A percentile compares a stretch with the other conserved stretches of the same genome.
These are phyloP conservation scores for Cygnus olor DNA, from an alignment of 2,797 vertebrate genomes.

Conservation along the genomic window DNA sequence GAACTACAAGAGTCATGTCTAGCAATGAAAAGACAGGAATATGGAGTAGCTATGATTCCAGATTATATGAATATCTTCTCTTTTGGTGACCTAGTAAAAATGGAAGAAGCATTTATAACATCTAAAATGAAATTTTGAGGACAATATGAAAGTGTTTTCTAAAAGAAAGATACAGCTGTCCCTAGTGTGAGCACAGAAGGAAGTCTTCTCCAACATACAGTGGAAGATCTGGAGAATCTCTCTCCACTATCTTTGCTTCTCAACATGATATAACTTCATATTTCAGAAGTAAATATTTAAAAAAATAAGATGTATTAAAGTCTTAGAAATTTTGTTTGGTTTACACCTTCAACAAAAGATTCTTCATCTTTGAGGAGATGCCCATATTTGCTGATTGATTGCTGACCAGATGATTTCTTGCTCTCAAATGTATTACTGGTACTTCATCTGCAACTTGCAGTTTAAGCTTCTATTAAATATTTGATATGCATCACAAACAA, in stretches of 20 bases:
- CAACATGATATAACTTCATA: not conserved
- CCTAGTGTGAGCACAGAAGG: not conserved
- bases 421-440: not conserved
- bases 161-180: not conserved
- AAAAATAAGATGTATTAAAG: not conserved
- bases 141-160: not conserved
- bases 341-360: not conserved
- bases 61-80: not conserved
- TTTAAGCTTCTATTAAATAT: constrained; percentile 31
- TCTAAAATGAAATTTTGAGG: not conserved
- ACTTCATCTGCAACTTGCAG: not conserved
- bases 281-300: not conserved
- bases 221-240: not conserved
- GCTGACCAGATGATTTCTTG: not conserved
- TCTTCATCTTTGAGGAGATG: not conserved
- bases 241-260: not conserved
- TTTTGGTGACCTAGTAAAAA: not conserved
- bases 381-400: not conserved
- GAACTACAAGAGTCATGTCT: not conserved
- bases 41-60: not conserved
- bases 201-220: not conserved
- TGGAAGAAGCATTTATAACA: not conserved
- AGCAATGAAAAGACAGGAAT: not conserved
- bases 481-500: constrained; percentile 11
- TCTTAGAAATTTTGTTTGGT: not conserved